These are phyloP conservation scores for Dolomedes plantarius DNA, from an alignment of 2,888 invertebrate species.

Conservation along the genomic window DNA sequence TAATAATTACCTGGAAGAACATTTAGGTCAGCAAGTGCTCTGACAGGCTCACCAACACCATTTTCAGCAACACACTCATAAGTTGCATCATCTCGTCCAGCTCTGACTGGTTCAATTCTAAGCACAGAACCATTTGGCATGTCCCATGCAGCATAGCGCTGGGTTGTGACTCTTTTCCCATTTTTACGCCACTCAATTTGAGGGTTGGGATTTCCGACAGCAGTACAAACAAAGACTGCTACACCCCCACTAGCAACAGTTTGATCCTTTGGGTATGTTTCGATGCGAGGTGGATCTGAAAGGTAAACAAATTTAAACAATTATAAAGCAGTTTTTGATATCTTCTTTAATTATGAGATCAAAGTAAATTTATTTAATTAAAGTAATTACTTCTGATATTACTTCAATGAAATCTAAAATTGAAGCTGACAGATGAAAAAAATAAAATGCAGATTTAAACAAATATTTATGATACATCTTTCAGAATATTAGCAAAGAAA, in stretches of 20 bases:
- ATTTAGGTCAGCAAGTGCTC: conserved; percentile 90
- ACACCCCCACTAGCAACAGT: conserved; percentile 93
- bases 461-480: no score
- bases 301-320: not conserved
- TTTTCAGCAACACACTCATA: conserved; percentile 99
- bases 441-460: no score
- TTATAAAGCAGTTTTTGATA: no score
- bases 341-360: not conserved
- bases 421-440: no score
- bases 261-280: conserved; percentile 92
- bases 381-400: not conserved
- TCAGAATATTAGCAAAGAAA: no score
- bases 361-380: no score
- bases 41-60: conserved; percentile 95
- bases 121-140: conserved; percentile 87
- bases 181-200: conserved; percentile 97
- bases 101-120: conserved; percentile 93
- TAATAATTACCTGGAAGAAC: conserved; percentile 90
- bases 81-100: conserved; percentile 88
- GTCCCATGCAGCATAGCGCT: conserved; percentile 74
- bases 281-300: conserved; percentile 93
- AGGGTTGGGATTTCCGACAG: conserved; percentile 84
- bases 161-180: conserved; percentile 88
- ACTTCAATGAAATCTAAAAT: not conserved
- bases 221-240: conserved; percentile 97